These are phyloP conservation scores for Falco biarmicus DNA, from an alignment of 2,797 vertebrate genomes.

Conservation along the genomic window DNA sequence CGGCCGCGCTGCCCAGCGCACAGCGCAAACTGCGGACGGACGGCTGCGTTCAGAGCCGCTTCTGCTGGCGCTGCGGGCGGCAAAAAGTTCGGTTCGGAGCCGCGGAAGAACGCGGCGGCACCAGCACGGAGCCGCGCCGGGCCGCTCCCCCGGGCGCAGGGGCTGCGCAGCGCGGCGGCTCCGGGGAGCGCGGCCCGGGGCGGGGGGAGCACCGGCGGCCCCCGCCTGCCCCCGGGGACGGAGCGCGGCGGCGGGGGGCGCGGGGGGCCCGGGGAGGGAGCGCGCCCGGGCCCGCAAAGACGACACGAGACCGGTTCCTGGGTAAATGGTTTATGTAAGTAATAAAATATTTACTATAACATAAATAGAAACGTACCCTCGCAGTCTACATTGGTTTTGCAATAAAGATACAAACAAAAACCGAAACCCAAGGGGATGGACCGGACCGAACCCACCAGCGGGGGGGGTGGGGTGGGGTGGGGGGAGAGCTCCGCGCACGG, in stretches of 20 bases:
- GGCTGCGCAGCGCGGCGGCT: no score
- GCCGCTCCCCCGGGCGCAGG: no score
- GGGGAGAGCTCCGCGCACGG: slow-evolving; percentile 88
- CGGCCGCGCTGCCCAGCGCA: rapidly evolving
- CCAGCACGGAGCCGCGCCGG: not conserved
- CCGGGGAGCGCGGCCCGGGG: no score
- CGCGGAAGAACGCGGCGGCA: not conserved
- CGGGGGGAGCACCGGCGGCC: no score
- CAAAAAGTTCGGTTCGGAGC: not conserved
- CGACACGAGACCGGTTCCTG: slow-evolving; percentile 92
- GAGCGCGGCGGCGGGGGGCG: no score
- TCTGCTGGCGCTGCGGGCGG: rapidly evolving
- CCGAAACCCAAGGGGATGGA: slow-evolving; percentile 66
- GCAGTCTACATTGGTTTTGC: slow-evolving; percentile 94
- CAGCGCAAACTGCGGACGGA: rapidly evolving
- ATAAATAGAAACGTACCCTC: slow-evolving; percentile 97
- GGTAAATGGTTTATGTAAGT: slow-evolving; percentile 99
- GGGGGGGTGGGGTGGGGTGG: not conserved
- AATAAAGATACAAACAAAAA: slow-evolving; percentile 86
- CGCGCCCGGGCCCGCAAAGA: slow-evolving; percentile 84
- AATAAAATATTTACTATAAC: slow-evolving; percentile 99
- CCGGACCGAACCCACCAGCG: slow-evolving; percentile 23
- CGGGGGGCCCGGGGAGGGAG: no score
- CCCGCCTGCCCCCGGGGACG: no score
- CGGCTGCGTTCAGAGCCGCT: not conserved